Percentiles rank a stretch among this genome's conserved stretches.
phyloP scores from a whole-genome alignment of 2,888 invertebrate genomes.

The Ophioninae sp. region DNA sequence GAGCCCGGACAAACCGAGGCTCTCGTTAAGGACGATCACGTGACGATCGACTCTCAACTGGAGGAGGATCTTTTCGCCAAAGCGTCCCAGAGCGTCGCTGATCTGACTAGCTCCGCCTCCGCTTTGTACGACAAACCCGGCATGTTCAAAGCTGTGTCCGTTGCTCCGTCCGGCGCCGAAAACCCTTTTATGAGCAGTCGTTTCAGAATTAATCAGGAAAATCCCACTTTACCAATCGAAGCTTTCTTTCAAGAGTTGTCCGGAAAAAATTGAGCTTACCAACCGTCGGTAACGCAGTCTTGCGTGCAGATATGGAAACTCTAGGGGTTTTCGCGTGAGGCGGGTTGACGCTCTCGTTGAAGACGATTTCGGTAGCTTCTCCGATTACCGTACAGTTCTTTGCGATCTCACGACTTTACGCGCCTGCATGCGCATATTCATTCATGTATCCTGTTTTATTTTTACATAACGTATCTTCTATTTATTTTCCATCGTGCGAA shows the following conservation, averaged over 20 bases:
- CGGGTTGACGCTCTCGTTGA: too few species aligned
- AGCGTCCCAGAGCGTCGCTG: conserved; percentile 86
- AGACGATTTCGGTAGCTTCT: too few species aligned
- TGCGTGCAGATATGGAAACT: too few species aligned
- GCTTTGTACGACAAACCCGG: conserved; percentile 88
- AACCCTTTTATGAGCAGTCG: conserved; percentile 76
- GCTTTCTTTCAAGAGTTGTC: conserved; percentile 90
- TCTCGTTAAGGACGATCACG: conserved; percentile 49
- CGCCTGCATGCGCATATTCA: too few species aligned
- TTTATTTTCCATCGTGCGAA: too few species aligned
- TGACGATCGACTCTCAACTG: conserved; percentile 64
- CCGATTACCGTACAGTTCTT: too few species aligned
- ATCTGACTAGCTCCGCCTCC: conserved; percentile 88
- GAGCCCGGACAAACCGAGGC: conserved; percentile 42
- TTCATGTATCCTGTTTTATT: too few species aligned
- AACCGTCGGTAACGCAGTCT: background rate
- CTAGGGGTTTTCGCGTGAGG: too few species aligned
- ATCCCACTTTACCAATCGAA: conserved; percentile 90
- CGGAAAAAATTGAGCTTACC: conserved; percentile 82
- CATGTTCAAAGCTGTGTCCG: conserved; percentile 86
- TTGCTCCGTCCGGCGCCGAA: conserved; percentile 82
- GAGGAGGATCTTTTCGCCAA: conserved; percentile 77
- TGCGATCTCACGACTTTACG: too few species aligned
- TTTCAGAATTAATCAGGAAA: conserved; percentile 89
- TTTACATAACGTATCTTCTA: too few species aligned